Conservation (phyloP, 1,140 invertebrate species). For the Cepaea nemoralis region DNA sequence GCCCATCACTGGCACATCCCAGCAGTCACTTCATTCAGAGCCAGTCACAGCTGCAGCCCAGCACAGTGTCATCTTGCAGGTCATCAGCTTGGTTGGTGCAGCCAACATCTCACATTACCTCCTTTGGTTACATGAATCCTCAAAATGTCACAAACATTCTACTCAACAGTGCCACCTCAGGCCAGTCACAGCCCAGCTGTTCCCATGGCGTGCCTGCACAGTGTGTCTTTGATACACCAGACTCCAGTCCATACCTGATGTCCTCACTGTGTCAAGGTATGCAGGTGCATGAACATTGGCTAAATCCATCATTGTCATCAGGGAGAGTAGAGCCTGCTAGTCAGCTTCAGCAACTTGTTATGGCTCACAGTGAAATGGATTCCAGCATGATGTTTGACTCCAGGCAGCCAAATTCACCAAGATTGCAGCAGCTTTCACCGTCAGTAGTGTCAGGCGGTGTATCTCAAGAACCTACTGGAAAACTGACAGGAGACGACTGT, state of each 20-base stretch:
- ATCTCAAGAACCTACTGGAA: neutral
- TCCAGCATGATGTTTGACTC: neutral
- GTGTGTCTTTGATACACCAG: neutral
- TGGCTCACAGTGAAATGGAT: neutral
- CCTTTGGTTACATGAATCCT: neutral
- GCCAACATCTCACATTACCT: neutral
- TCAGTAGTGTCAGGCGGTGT: neutral
- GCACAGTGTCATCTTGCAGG: no score
- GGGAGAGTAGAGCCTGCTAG: neutral
- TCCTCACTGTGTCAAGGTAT: neutral
- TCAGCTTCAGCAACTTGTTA: neutral
- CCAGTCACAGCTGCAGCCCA: no score
- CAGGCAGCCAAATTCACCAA: neutral
- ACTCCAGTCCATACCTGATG: neutral
- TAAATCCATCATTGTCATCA: neutral
- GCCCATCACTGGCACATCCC: neutral
- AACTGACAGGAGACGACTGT: neutral
- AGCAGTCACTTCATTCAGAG: neutral
- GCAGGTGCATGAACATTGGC: neutral
- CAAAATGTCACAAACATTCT: neutral
- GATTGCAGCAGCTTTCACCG: neutral
- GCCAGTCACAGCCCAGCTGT: neutral
- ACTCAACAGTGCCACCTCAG: neutral
- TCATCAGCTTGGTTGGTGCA: neutral
- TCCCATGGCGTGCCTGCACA: neutral